Percentiles rank a stretch among this genome's conserved stretches.
phyloP scores from a whole-genome alignment of 2,888 invertebrate species.

The Drosophila antonietae region DNA sequence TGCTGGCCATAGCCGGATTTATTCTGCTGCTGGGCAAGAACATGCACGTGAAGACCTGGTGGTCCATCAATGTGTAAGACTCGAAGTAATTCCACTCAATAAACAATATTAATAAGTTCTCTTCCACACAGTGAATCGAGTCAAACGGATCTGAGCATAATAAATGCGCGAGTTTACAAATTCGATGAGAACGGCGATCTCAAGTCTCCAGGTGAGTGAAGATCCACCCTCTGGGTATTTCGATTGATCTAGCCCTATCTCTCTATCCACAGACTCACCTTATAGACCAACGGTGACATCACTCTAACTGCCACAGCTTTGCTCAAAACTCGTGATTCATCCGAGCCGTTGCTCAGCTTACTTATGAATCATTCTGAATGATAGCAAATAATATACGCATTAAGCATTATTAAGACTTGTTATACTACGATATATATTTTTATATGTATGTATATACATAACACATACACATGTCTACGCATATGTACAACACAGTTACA shows the following conservation, averaged over 20 bases:
- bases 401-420: conserved; percentile 54
- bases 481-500: not conserved
- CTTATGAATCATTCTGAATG: conserved; percentile 28
- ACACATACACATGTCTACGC: not conserved
- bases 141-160: conserved; percentile 69
- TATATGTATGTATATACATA: not conserved
- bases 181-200: conserved; percentile 71
- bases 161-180: conserved; percentile 72
- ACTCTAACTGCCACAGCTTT: conserved; percentile 44
- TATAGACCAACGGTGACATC: conserved; percentile 69
- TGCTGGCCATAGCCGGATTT: conserved; percentile 73
- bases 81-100: accelerated
- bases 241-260: not conserved
- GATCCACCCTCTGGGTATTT: not conserved
- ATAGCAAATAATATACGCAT: conserved; percentile 23
- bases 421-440: conserved; percentile 17
- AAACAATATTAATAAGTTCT: not conserved
- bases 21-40: conserved; percentile 75
- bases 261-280: conserved; percentile 56
- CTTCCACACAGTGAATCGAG: conserved; percentile 53
- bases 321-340: conserved; percentile 18
- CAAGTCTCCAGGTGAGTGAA: conserved; percentile 51
- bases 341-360: conserved; percentile 18
- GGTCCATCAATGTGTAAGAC: conserved; percentile 78
- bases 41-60: conserved; percentile 74